Percentiles rank a stretch among this genome's conserved stretches.
These are phyloP conservation scores for Drosophila paranaensis DNA, from an alignment of 2,888 invertebrate species.

Conservation along the genomic window DNA sequence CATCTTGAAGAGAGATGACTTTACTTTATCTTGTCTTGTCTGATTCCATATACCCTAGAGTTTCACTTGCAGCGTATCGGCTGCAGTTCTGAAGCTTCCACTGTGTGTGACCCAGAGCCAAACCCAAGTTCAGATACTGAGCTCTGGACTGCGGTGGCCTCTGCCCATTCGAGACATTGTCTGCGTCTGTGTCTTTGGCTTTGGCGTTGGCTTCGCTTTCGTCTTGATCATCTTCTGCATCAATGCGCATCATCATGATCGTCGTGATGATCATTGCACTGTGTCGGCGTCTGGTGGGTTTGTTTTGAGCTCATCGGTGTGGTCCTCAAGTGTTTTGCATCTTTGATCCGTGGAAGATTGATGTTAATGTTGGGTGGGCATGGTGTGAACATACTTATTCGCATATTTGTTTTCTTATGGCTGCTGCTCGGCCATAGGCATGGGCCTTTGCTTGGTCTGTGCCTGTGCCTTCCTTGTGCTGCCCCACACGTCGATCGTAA, in stretches of 20 bases:
- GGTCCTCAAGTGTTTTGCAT: constrained; percentile 79
- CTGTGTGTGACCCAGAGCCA: constrained; percentile 50
- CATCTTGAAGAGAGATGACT: background rate
- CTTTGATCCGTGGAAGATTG: constrained; percentile 84
- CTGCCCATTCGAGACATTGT: constrained; percentile 36
- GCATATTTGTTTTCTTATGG: constrained; percentile 72
- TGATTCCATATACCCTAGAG: background rate
- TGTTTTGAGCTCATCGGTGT: constrained; percentile 61
- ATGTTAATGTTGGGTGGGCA: constrained; percentile 81
- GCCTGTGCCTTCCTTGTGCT: background rate
- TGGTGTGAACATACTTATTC: constrained; percentile 83
- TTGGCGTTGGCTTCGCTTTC: constrained; percentile 16
- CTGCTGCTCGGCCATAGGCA: constrained; percentile 14
- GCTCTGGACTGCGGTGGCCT: constrained; percentile 28
- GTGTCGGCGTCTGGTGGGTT: constrained; percentile 49
- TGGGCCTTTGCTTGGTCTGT: background rate
- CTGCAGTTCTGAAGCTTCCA: constrained; percentile 31
- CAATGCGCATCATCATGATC: constrained; percentile 61
- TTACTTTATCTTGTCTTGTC: too few species aligned
- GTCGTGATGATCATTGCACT: constrained; percentile 37
- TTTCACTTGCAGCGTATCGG: constrained; percentile 31
- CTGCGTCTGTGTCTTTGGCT: constrained; percentile 15
- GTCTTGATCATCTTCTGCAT: constrained; percentile 64
- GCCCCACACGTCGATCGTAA: constrained; percentile 62
- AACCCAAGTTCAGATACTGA: constrained; percentile 40